Conservation (phyloP, 2,888 invertebrate genomes). For the Meandrusa payeni region DNA sequence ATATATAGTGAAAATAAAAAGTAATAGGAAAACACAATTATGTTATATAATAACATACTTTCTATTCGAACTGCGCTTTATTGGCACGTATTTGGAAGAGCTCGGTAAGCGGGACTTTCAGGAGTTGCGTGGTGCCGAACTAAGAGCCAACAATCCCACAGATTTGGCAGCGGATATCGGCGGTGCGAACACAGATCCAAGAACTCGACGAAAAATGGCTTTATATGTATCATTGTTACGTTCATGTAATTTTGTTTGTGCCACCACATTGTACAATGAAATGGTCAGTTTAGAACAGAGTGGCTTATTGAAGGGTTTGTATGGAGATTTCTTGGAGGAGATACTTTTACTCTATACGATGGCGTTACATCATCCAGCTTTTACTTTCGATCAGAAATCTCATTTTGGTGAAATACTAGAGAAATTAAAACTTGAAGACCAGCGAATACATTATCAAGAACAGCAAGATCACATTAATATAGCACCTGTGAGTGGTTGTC, state of each 20-base stretch:
- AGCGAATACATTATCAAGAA: constrained; percentile 67
- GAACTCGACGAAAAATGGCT: constrained; percentile 92
- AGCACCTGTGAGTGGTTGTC: constrained; percentile 68
- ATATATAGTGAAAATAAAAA: too few species aligned
- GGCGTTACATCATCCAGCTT: constrained; percentile 97
- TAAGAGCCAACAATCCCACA: constrained; percentile 91
- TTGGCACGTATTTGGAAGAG: constrained; percentile 97
- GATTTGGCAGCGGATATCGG: constrained; percentile 85
- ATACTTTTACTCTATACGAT: constrained; percentile 94
- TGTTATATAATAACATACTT: too few species aligned
- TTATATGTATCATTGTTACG: constrained; percentile 93
- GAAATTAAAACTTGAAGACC: constrained; percentile 86
- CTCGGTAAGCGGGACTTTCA: constrained; percentile 96
- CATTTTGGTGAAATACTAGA: constrained; percentile 89
- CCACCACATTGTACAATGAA: constrained; percentile 91
- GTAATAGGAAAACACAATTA: too few species aligned
- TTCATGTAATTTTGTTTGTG: constrained; percentile 94
- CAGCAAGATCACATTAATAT: constrained; percentile 66
- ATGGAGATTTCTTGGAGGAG: constrained; percentile 89
- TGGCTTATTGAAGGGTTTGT: constrained; percentile 84
- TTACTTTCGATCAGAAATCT: constrained; percentile 94
- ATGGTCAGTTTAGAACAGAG: constrained; percentile 87
- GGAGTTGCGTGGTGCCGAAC: constrained; percentile 93
- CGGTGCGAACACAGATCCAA: constrained; percentile 84
- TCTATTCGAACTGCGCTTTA: constrained; percentile 96